These are phyloP conservation scores for Gymnobelideus leadbeateri DNA, from an alignment of 2,113 vertebrate species.

Conservation along the genomic window DNA sequence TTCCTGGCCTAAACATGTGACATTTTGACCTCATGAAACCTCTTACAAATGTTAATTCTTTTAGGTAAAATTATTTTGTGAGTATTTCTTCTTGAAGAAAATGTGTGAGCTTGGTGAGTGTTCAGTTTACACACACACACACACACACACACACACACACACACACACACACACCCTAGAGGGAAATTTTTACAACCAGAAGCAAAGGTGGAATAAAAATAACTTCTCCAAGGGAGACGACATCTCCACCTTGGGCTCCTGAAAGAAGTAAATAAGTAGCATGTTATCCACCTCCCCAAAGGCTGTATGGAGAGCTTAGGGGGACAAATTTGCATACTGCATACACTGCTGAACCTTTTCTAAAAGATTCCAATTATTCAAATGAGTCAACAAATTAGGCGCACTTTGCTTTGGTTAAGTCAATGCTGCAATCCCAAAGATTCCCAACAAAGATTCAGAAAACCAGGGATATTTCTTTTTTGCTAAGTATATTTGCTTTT, in stretches of 20 bases:
- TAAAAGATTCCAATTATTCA: background rate
- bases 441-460: background rate
- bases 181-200: background rate
- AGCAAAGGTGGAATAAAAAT: background rate
- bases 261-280: background rate
- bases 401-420: background rate
- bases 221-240: background rate
- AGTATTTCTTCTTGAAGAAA: background rate
- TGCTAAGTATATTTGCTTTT: background rate
- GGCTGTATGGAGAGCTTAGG: background rate
- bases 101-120: background rate
- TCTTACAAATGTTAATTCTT: background rate
- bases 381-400: background rate
- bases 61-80: background rate
- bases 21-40: background rate
- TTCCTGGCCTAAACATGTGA: background rate
- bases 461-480: background rate
- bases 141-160: background rate
- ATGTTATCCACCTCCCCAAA: background rate
- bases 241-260: background rate
- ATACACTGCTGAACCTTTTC: background rate
- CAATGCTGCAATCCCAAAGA: background rate
- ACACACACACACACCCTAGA: background rate
- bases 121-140: background rate
- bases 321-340: background rate